phyloP scores from a whole-genome alignment of 2,113 vertebrate species.

The Porphyrio hochstetteri region DNA sequence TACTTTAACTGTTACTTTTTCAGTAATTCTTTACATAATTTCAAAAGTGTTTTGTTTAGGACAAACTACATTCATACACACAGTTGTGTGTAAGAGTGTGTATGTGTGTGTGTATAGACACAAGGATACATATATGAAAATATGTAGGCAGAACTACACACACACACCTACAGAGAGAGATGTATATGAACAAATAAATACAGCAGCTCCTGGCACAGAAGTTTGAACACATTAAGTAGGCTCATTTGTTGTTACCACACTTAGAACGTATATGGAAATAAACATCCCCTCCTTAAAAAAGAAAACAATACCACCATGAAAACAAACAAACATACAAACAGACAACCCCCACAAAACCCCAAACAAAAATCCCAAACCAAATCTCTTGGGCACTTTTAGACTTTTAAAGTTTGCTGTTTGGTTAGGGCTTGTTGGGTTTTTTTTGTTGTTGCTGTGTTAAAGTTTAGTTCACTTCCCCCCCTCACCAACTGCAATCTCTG shows the following conservation, averaged over 20 bases:
- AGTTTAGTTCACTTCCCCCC: background rate
- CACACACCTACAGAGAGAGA: background rate
- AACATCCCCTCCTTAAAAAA: fast-evolving
- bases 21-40: background rate
- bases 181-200: background rate
- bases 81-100: no score
- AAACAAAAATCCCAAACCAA: background rate
- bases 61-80: background rate
- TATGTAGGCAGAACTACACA: no score
- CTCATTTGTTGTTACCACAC: background rate
- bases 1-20: background rate
- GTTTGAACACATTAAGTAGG: background rate
- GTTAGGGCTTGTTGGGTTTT: no score
- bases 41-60: background rate
- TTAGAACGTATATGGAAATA: background rate
- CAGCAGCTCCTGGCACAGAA: background rate
- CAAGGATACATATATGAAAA: background rate
- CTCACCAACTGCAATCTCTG: background rate
- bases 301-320: no score
- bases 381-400: background rate
- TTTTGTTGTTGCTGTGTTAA: no score
- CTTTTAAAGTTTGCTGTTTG: background rate
- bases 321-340: background rate
- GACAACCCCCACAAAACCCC: background rate
- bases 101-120: background rate